phyloP scores from a whole-genome alignment of 2,888 invertebrate species.

The Steinernema scapterisci region DNA sequence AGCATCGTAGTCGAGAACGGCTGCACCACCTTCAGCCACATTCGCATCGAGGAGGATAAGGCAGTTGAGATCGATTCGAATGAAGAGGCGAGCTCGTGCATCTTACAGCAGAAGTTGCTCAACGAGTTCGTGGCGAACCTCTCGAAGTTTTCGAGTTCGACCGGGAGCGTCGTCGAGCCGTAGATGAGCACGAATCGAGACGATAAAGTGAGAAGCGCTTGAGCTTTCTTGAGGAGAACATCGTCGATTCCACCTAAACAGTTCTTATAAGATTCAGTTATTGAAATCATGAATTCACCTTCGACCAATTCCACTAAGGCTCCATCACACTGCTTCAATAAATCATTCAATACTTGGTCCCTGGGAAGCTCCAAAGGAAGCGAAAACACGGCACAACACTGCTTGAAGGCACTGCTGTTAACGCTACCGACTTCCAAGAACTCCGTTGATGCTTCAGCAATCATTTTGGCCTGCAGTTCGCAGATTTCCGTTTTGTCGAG shows the following conservation, averaged over 20 bases:
- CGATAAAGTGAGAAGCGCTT: not conserved
- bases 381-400: constrained; percentile 17
- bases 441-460: not conserved
- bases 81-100: not conserved
- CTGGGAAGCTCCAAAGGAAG: not conserved
- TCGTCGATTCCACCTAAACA: too few species aligned
- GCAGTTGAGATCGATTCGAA: not conserved
- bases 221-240: not conserved
- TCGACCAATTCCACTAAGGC: not conserved
- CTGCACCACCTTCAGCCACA: not conserved
- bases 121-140: too few species aligned
- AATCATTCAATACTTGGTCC: not conserved
- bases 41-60: not conserved
- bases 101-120: not conserved
- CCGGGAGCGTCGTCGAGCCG: not conserved
- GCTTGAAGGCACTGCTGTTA: not conserved
- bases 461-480: not conserved
- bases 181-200: not conserved
- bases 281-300: not conserved
- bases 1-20: not conserved
- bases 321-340: not conserved
- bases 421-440: not conserved
- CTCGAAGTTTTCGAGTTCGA: too few species aligned
- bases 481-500: not conserved
- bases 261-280: not conserved